Evolutionary conservation across 1,140 invertebrate species (phyloP), one percentile per base, ranked within the genome.

Genomic region (Lithobius niger): DNA sequence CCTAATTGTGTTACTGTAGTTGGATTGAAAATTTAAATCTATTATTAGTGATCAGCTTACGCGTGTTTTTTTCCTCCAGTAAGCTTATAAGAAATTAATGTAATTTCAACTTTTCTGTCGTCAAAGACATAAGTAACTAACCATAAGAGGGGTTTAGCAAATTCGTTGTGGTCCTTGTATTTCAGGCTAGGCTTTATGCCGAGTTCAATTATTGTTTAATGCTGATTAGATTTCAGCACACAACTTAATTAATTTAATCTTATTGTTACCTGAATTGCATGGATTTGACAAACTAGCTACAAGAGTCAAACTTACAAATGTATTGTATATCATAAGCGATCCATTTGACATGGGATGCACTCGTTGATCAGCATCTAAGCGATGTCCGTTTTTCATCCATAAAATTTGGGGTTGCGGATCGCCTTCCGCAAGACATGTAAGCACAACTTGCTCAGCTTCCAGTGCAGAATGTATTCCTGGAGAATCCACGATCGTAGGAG

Each of bases 321-420:
- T 53, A 36, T 57, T 51, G 31, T 59, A 54, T 2, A 59, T 59
- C 24, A 55, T 48, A 19, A 60, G 44, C 2, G 57, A 60, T 6
- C 57, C 59, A 55, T 58, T 60, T 19, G 19, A 16, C n/a, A 21
- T 40, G 6, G 42, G 16, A 18, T 53, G 52, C 13, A 59, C 45
- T 2, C 52, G 28, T 24, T 59, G 47, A 52, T 55, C 50, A 19
- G 31, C 3, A 18, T 52, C 28, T 16, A 61, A 3, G 22, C 40
- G 48, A 18, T 61, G 54, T 21, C 66, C 67, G 64, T 74, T 67
- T 57, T 72, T 73, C 15, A 65, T 67, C 71, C 72, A 74, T 3
- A 65, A 57, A 24, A 74, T 70, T 40, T 64, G 57, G 10, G 71
- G 69, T 4, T 54, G 54, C 10, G 71, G 70, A 55, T 70, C 67